Percentiles rank a stretch among this genome's conserved stretches.
Evolutionary conservation across 2,888 invertebrate genomes (phyloP).

Genomic region (Xestia rhomboidea): DNA sequence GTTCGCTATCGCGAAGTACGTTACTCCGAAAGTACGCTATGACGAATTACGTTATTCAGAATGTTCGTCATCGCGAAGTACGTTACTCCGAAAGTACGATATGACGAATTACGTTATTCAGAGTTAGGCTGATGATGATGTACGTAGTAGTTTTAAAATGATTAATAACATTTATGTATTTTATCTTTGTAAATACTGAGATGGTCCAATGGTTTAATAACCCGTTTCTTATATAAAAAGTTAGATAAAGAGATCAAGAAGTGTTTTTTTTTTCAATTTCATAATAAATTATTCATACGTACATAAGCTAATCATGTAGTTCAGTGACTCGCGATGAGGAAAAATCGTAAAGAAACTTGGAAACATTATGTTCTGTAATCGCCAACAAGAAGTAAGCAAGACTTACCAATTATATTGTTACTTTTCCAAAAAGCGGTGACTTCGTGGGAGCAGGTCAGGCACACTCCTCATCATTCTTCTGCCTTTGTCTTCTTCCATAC

Average conservation of each 20-base stretch:
- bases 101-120: too few species aligned
- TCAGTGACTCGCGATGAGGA: conserved; percentile 7
- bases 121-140: too few species aligned
- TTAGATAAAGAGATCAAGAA: background rate
- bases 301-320: conserved; percentile 6
- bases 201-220: background rate
- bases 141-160: background rate
- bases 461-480: too few species aligned
- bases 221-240: background rate
- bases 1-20: too few species aligned
- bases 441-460: background rate
- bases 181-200: background rate
- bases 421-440: background rate
- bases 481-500: too few species aligned
- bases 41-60: too few species aligned
- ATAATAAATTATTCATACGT: conserved; percentile 6
- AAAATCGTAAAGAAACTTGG: background rate
- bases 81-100: too few species aligned
- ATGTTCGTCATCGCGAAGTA: too few species aligned
- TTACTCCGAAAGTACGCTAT: too few species aligned
- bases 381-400: background rate
- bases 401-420: background rate
- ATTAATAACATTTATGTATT: background rate
- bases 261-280: conserved; percentile 1
- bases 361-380: background rate